Percentiles rank a stretch among this genome's conserved stretches.
These are phyloP conservation scores for Habroteleia sp. DNA, from an alignment of 2,888 invertebrate genomes.

Conservation along the genomic window DNA sequence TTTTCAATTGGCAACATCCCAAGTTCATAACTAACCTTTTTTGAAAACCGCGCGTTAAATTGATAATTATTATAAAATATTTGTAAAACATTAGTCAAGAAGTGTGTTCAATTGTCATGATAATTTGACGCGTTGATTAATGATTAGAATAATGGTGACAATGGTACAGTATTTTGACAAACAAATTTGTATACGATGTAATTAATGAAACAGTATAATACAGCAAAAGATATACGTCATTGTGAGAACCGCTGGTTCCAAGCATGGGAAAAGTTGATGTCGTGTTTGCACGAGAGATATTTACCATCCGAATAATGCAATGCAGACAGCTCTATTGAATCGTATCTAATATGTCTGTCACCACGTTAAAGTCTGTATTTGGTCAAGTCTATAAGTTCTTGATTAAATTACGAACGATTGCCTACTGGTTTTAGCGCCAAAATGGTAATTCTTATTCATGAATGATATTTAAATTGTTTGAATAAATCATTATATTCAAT, in stretches of 20 bases:
- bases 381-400: constrained; percentile 72
- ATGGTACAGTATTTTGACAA: too few relatives aligned
- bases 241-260: constrained; percentile 73
- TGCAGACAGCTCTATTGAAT: constrained; percentile 78
- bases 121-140: too few relatives aligned
- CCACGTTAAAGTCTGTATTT: constrained; percentile 71
- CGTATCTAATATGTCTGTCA: constrained; percentile 80
- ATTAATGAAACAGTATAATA: constrained; percentile 33
- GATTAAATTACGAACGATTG: constrained; percentile 75
- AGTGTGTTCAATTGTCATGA: too few relatives aligned
- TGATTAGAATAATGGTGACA: too few relatives aligned
- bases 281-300: constrained; percentile 80
- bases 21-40: too few relatives aligned
- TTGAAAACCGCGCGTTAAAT: too few relatives aligned
- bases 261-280: constrained; percentile 80
- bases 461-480: constrained; percentile 34
- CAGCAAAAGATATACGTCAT: constrained; percentile 31
- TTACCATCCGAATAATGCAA: constrained; percentile 78
- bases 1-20: too few relatives aligned
- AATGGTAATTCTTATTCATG: constrained; percentile 28
- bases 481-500: constrained; percentile 8
- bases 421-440: constrained; percentile 40
- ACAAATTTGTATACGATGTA: constrained; percentile 3
- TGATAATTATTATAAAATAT: too few relatives aligned
- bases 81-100: too few relatives aligned